Evolutionary conservation across 1,140 invertebrate species (phyloP), one percentile per base, ranked within the genome.

Genomic region (Thaumetopoea pityocampa): DNA sequence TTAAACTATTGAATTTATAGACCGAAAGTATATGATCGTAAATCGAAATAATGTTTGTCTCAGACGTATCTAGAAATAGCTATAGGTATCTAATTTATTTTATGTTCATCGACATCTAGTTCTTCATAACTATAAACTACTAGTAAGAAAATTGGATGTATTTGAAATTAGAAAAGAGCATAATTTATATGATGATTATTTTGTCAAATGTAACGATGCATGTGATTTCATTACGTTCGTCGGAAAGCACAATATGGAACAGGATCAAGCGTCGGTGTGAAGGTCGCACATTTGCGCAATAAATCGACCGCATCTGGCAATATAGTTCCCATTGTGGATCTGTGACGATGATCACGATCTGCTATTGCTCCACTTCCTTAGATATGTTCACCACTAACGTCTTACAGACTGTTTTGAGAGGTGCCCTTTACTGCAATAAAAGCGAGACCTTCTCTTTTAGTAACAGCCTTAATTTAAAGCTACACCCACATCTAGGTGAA

Each of bases 201-300:
- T 19, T 23, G 32, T 32, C 28, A 41, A 41, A 30, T 30, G 20
- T 24, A 20, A 11, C 22, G 6, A 26, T 36, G 33, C 36, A 34
- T 22, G 9, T 15, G n/a, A 32, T 23, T 5, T 41, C 11, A 16
- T 16, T 30, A 30, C 32, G 3, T 30, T 12, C 17, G 9, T 12
- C 37, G 27, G 32, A 29, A 29, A 9, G 8, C 29, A 36, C 42
- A 44, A 47, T 47, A 50, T 50, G 45, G 38, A 60, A 41, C 42
- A 53, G 52, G 47, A 48, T 46, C 30, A 42, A 34, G 22, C 24
- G 33, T 27, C 19, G 32, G 49, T 52, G 26, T 46, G 58, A 61
- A 61, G 53, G 58, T 53, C 44, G 43, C n/a, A 2, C 23, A 22
- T 20, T 64, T 64, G 37, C 52, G 53, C 56, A 64, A 64, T 49